Percentiles rank a stretch among this genome's conserved stretches.
Evolutionary conservation across 2,888 invertebrate genomes (phyloP).

Genomic region (Stenoptilia bipunctidactyla): DNA sequence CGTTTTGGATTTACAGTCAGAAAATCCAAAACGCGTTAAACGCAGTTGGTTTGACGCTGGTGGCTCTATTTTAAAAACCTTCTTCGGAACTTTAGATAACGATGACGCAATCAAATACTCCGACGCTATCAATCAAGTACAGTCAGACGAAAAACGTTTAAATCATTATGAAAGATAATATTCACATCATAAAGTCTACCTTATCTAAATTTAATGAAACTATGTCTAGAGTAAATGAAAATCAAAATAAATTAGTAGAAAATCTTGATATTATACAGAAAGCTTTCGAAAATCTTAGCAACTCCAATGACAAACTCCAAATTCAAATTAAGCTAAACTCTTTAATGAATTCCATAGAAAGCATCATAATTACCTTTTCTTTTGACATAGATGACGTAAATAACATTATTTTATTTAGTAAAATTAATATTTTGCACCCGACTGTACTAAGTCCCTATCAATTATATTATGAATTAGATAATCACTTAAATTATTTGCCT

Average conservation of each 20-base stretch:
- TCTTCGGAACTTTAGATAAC: slow-evolving; percentile 6
- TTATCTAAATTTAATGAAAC: slow-evolving; percentile 4
- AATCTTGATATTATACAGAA: background rate
- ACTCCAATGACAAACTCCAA: background rate
- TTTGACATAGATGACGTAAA: slow-evolving; percentile 1
- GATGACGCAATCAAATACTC: slow-evolving; percentile 6
- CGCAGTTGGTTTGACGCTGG: slow-evolving; percentile 4
- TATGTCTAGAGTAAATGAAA: slow-evolving; percentile 4
- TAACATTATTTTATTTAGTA: background rate
- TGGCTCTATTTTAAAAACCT: slow-evolving; percentile 4
- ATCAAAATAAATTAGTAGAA: background rate
- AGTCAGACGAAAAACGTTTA: slow-evolving; percentile 5
- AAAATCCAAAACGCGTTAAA: slow-evolving; percentile 3
- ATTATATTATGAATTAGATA: no score
- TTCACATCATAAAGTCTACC: slow-evolving; percentile 4
- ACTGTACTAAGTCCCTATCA: no score
- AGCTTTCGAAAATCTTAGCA: background rate
- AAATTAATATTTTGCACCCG: no score
- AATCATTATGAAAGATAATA: slow-evolving; percentile 4
- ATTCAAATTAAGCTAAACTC: background rate
- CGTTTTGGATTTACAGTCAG: background rate
- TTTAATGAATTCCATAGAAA: background rate
- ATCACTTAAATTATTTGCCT: no score
- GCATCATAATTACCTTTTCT: background rate
- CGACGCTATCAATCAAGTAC: slow-evolving; percentile 5